Conservation (phyloP, 2,113 vertebrate species). For the Anser brachyrhynchus region DNA sequence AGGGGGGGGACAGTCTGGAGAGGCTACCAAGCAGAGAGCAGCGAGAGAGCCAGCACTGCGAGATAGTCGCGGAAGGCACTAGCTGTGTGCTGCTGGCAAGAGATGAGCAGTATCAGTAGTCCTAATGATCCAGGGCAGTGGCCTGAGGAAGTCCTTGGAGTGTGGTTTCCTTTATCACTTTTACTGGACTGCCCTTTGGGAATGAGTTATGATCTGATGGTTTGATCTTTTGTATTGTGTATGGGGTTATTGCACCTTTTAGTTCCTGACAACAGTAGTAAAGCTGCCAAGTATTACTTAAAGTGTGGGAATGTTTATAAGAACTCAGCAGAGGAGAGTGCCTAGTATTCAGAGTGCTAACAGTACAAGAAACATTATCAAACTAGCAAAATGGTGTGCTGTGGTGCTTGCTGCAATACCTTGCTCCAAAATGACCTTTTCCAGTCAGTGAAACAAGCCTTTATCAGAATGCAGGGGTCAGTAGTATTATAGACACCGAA, state of each 20-base stretch:
- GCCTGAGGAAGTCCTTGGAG: constrained; percentile 69
- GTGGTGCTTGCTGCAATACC: background rate
- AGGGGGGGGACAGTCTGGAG: background rate
- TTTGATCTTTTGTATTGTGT: constrained; percentile 61
- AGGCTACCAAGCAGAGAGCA: background rate
- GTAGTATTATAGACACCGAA: background rate
- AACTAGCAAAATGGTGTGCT: background rate
- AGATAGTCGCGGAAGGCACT: background rate
- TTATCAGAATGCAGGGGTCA: background rate
- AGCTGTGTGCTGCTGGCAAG: background rate
- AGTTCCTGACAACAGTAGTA: constrained; percentile 60
- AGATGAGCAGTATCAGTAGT: constrained; percentile 23
- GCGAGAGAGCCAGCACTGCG: background rate
- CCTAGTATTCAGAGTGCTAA: background rate
- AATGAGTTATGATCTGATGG: constrained; percentile 51
- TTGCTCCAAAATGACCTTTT: background rate
- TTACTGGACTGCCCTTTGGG: constrained; percentile 44
- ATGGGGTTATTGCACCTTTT: constrained; percentile 60
- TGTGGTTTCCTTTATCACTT: constrained; percentile 60
- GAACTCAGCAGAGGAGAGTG: constrained; percentile 23
- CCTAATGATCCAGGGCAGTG: constrained; percentile 45
- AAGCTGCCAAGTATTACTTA: constrained; percentile 63
- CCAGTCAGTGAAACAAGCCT: background rate
- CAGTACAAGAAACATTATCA: background rate
- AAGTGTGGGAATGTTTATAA: constrained; percentile 69